Conservation (phyloP, 2,113 vertebrate genomes). For the Ellobius talpinus region DNA sequence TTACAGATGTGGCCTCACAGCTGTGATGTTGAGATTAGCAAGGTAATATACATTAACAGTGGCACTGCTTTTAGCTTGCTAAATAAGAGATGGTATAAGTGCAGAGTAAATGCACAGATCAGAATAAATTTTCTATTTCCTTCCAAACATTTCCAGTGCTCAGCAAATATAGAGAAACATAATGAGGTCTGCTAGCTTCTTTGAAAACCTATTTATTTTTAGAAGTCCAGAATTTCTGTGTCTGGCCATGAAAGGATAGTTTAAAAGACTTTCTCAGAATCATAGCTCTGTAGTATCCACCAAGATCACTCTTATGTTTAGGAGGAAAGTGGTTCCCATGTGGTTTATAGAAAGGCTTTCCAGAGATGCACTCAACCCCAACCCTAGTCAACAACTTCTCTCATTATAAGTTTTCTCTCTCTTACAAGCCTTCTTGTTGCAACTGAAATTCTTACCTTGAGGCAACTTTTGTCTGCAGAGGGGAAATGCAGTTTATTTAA, state of each 20-base stretch:
- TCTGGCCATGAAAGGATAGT: background rate
- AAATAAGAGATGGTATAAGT: conserved; percentile 57
- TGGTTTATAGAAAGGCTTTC: conserved; percentile 37
- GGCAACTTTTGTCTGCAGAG: background rate
- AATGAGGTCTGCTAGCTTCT: background rate
- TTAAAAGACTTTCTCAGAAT: conserved; percentile 42
- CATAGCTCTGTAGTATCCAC: background rate
- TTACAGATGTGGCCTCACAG: conserved; percentile 41
- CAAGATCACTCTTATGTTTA: background rate
- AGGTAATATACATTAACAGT: conserved; percentile 37
- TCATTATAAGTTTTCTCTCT: conserved; percentile 15
- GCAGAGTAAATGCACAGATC: conserved; percentile 49
- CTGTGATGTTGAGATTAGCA: conserved; percentile 62
- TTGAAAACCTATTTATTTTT: conserved; percentile 19
- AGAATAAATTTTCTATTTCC: conserved; percentile 66
- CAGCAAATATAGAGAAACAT: conserved; percentile 45
- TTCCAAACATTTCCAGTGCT: conserved; percentile 24
- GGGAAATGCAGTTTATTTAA: background rate
- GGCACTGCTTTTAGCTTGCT: conserved; percentile 30
- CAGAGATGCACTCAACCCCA: background rate
- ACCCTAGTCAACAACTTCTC: background rate
- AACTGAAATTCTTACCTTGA: conserved; percentile 41
- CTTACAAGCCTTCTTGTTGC: background rate
- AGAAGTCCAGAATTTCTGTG: conserved; percentile 41
- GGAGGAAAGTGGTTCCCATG: background rate